Percentiles rank a stretch among this genome's conserved stretches.
Conservation (phyloP, 1,140 invertebrate genomes). For the Heliconius congener region DNA sequence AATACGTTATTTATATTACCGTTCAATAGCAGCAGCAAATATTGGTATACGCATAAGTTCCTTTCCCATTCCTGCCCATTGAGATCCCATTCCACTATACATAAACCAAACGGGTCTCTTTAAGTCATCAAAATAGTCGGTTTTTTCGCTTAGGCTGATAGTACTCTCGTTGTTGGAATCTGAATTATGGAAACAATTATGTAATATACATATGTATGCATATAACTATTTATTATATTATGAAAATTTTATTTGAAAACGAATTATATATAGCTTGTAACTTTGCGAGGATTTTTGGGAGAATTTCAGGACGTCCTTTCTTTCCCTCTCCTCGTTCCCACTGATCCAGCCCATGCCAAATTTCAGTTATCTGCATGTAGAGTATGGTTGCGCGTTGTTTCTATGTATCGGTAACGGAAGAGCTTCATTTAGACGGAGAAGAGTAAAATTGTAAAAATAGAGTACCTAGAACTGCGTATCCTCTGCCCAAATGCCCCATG, state of each 20-base stretch:
- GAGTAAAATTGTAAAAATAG: constrained; percentile 83
- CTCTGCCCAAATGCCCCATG: constrained; percentile 83
- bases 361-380: too few species aligned
- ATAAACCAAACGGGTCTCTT: constrained; percentile 90
- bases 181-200: constrained; percentile 21
- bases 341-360: too few species aligned
- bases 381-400: too few species aligned
- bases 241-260: background rate
- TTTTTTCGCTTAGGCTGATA: constrained; percentile 64
- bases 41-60: constrained; percentile 84
- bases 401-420: too few species aligned
- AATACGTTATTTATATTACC: constrained; percentile 33
- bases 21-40: constrained; percentile 87
- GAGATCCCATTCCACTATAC: constrained; percentile 94
- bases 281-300: too few species aligned
- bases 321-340: too few species aligned
- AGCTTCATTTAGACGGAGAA: too few species aligned
- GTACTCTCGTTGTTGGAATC: constrained; percentile 82
- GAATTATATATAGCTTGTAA: too few species aligned
- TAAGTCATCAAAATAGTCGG: constrained; percentile 80
- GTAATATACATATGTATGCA: background rate
- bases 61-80: constrained; percentile 92
- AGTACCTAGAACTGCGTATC: constrained; percentile 80
- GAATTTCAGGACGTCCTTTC: too few species aligned
- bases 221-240: background rate